These are phyloP conservation scores for Paramacrobiotus metropolitanus DNA, from an alignment of 1,140 invertebrate genomes.

Conservation along the genomic window DNA sequence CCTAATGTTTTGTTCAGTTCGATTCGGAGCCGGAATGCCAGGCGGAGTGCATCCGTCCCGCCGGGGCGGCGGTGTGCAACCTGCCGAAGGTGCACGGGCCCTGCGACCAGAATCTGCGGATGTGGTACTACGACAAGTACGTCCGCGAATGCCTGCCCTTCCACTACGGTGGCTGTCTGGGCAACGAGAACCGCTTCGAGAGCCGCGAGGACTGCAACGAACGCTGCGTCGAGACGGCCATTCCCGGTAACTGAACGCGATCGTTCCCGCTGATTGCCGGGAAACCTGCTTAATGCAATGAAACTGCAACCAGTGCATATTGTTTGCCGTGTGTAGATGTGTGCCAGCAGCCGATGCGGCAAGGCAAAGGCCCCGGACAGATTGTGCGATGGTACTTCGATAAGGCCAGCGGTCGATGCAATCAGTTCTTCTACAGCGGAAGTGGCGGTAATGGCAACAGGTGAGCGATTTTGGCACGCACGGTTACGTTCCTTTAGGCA, in stretches of 20 bases:
- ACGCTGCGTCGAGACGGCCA: slow-evolving; percentile 57
- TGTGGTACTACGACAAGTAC: slow-evolving; percentile 52
- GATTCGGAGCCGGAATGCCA: background rate
- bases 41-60: background rate
- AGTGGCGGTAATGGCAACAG: slow-evolving; percentile 72
- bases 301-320: background rate
- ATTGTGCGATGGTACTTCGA: slow-evolving; percentile 65
- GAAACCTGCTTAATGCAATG: background rate
- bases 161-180: slow-evolving; percentile 55
- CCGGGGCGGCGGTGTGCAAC: slow-evolving; percentile 41
- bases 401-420: slow-evolving; percentile 52
- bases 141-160: slow-evolving; percentile 36
- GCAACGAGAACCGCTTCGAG: slow-evolving; percentile 60
- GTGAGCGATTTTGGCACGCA: no score
- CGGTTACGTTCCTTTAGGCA: no score
- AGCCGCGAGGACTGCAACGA: slow-evolving; percentile 60
- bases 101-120: slow-evolving; percentile 45
- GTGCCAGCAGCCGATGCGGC: slow-evolving; percentile 53
- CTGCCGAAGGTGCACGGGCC: slow-evolving; percentile 59
- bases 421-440: slow-evolving; percentile 81
- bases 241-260: slow-evolving; percentile 35
- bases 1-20: background rate
- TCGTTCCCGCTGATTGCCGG: background rate
- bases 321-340: slow-evolving; percentile 32
- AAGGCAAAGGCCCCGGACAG: slow-evolving; percentile 31